phyloP scores from a whole-genome alignment of 2,113 vertebrate genomes.

The Clarias gariepinus region DNA sequence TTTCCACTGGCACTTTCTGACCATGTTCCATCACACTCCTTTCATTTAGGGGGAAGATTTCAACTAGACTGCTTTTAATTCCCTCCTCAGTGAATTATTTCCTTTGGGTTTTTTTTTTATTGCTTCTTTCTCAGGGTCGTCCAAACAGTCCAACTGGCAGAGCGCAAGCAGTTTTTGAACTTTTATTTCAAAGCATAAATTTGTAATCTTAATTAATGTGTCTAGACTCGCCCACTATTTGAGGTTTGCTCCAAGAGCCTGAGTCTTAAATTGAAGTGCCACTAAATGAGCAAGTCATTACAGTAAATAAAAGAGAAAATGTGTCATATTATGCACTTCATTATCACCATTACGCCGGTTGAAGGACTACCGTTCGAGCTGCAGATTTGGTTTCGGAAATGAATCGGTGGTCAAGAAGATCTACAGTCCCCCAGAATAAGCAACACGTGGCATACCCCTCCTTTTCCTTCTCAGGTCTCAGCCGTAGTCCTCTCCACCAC shows the following conservation, averaged over 20 bases:
- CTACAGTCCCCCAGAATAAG: slow-evolving; percentile 2
- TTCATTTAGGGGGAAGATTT: slow-evolving; percentile 30
- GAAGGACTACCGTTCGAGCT: not conserved
- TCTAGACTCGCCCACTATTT: slow-evolving; percentile 34
- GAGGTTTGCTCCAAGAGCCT: not conserved
- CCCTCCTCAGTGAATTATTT: slow-evolving; percentile 40
- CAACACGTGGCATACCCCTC: slow-evolving; percentile 40
- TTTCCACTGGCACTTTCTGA: slow-evolving; percentile 45
- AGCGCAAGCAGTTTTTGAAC: not conserved
- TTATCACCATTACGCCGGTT: slow-evolving; percentile 2
- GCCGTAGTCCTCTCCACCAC: slow-evolving; percentile 6
- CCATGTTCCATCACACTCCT: slow-evolving; percentile 45
- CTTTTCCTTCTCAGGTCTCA: slow-evolving; percentile 26
- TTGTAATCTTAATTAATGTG: slow-evolving; percentile 26
- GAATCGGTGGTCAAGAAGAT: not conserved
- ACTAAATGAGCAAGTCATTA: slow-evolving; percentile 18
- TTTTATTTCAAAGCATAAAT: slow-evolving; percentile 24
- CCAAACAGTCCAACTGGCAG: slow-evolving; percentile 11
- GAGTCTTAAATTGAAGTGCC: slow-evolving; percentile 27
- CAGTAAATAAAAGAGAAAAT: slow-evolving; percentile 15
- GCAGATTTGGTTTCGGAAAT: slow-evolving; percentile 1
- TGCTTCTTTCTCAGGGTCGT: slow-evolving; percentile 25
- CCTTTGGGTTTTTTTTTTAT: slow-evolving; percentile 41
- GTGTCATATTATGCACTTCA: slow-evolving; percentile 24
- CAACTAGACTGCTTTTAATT: slow-evolving; percentile 34